Evolutionary conservation across 2,888 invertebrate species (phyloP).

Genomic region (Crematogaster levior): DNA sequence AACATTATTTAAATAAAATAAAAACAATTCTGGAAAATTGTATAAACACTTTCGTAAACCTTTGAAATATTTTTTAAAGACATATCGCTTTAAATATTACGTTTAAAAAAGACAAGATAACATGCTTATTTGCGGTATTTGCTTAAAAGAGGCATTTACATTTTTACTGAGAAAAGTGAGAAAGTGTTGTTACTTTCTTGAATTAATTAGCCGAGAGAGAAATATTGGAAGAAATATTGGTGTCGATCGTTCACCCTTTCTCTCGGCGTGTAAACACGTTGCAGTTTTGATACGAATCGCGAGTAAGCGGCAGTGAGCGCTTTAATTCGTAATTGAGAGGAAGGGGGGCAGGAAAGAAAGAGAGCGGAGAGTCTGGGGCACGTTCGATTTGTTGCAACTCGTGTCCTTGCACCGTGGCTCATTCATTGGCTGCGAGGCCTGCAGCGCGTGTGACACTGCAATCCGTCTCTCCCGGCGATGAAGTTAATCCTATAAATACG

Average conservation of each 20-base stretch:
- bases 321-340: slow-evolving; percentile 72
- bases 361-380: slow-evolving; percentile 72
- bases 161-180: slow-evolving; percentile 8
- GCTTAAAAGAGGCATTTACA: neutral
- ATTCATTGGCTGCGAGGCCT: slow-evolving; percentile 74
- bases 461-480: slow-evolving; percentile 65
- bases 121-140: neutral
- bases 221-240: slow-evolving; percentile 25
- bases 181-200: slow-evolving; percentile 1
- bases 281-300: slow-evolving; percentile 73
- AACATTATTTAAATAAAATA: neutral
- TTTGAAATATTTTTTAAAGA: neutral
- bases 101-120: neutral
- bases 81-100: neutral
- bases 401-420: slow-evolving; percentile 75
- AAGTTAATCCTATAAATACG: slow-evolving; percentile 74
- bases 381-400: slow-evolving; percentile 71
- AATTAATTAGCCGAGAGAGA: slow-evolving; percentile 20
- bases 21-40: neutral
- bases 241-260: slow-evolving; percentile 36
- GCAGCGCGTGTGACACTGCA: slow-evolving; percentile 65
- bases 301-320: slow-evolving; percentile 75
- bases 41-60: neutral
- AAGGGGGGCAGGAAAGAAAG: slow-evolving; percentile 59
- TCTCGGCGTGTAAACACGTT: slow-evolving; percentile 47